Evolutionary conservation across 2,888 invertebrate genomes (phyloP).

Genomic region (Troides oblongomaculatus): DNA sequence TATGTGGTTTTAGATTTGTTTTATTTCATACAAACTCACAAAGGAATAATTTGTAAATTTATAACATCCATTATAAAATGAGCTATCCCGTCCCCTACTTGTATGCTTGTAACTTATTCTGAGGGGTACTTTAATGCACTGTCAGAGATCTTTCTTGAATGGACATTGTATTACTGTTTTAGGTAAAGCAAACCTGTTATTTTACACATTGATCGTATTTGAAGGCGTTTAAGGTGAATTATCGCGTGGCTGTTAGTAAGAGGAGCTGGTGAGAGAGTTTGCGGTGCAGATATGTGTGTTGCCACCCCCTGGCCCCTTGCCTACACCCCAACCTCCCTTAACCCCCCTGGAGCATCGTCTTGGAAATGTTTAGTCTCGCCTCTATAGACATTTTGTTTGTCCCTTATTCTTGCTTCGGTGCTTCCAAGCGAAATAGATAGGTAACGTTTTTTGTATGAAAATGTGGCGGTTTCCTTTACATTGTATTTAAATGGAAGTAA

Average conservation of each 20-base stretch:
- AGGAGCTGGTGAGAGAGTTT: slow-evolving; percentile 38
- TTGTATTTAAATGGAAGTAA: slow-evolving; percentile 29
- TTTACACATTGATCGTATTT: slow-evolving; percentile 18
- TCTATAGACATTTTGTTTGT: slow-evolving; percentile 72
- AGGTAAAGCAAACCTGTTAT: slow-evolving; percentile 33
- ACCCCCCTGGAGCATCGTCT: slow-evolving; percentile 60
- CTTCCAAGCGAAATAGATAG: slow-evolving; percentile 59
- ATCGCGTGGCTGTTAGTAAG: slow-evolving; percentile 30
- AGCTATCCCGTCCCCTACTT: slow-evolving; percentile 38
- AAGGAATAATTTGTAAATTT: slow-evolving; percentile 42
- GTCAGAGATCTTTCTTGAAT: slow-evolving; percentile 55
- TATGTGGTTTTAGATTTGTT: slow-evolving; percentile 44
- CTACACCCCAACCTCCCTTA: slow-evolving; percentile 36
- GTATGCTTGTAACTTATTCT: slow-evolving; percentile 32
- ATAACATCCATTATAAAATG: slow-evolving; percentile 41
- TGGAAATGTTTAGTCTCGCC: slow-evolving; percentile 71
- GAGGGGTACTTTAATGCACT: slow-evolving; percentile 49
- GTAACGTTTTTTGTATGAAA: slow-evolving; percentile 40
- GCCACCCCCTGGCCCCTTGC: slow-evolving; percentile 42
- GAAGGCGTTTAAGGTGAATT: slow-evolving; percentile 35
- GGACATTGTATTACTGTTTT: slow-evolving; percentile 47
- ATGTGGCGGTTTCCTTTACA: slow-evolving; percentile 34
- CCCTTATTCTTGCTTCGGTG: slow-evolving; percentile 56
- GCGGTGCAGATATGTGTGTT: slow-evolving; percentile 39
- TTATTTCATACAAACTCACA: slow-evolving; percentile 53